phyloP scores from a whole-genome alignment of 2,888 invertebrate species.

The Diarsia mendica region DNA sequence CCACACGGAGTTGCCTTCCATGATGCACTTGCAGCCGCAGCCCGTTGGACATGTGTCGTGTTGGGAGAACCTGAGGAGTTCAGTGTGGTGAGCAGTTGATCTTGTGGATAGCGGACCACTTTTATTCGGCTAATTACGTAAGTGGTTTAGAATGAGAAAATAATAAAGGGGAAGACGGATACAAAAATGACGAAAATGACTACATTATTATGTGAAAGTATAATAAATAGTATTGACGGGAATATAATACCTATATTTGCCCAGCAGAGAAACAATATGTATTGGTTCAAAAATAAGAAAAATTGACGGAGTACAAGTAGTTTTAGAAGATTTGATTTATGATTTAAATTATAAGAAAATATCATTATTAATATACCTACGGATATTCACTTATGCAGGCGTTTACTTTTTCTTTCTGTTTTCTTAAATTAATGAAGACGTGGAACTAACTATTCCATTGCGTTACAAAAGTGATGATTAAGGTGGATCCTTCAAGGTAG shows the following conservation, averaged over 20 bases:
- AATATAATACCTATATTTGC: not conserved
- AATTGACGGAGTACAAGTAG: not conserved
- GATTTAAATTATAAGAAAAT: not conserved
- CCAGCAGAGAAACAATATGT: not conserved
- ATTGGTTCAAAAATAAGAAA: not conserved
- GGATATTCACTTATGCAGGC: not conserved
- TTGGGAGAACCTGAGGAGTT: conserved; percentile 83
- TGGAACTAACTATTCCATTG: too few relatives aligned
- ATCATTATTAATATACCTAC: too few relatives aligned
- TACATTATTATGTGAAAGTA: not conserved
- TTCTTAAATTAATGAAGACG: too few relatives aligned
- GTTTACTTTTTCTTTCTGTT: not conserved
- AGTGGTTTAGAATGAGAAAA: not conserved
- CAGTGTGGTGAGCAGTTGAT: not conserved
- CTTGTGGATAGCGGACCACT: not conserved
- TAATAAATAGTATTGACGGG: not conserved
- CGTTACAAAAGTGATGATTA: too few relatives aligned
- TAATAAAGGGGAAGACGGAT: not conserved
- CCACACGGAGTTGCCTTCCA: conserved; percentile 90
- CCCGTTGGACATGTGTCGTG: conserved; percentile 96
- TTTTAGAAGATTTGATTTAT: not conserved
- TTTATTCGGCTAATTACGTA: not conserved
- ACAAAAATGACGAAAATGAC: not conserved
- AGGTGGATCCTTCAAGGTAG: too few relatives aligned
- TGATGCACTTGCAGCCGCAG: conserved; percentile 97